Evolutionary conservation across 2,797 vertebrate species (phyloP), one percentile per base, ranked within the genome.

Genomic region (Vireo griseus): DNA sequence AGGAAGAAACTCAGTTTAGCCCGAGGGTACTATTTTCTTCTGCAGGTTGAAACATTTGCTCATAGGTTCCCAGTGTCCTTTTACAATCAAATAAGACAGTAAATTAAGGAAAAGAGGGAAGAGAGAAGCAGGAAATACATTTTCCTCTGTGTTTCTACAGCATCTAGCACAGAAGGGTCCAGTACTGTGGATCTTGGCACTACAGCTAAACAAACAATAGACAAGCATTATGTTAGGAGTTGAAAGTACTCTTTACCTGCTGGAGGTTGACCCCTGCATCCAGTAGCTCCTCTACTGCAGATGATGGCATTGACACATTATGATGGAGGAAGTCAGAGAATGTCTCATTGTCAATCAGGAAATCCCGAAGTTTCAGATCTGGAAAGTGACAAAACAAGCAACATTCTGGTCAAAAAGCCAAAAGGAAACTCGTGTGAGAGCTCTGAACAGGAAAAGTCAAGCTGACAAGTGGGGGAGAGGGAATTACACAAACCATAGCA

Each of bases 311-410:
- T 21, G 98, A 98, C 17, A 98, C 91, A 69, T 99, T 99, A 18
- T 88, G 95, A 61, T 59, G 86, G 58, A 99, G 98, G 94, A 99
- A 99, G 52, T 88, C 95, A 31, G 99, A 98, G 90, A 99, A 97
- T 0, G 98, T 99, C 96, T 99, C 99, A 18, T 99, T 98, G 95
- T 99, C 98, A 84, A 95, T 94, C 89, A 99, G 98, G 96, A 99
- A 99, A 97, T 99, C 98, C 91, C 97, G 98, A 94, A 99, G 95
- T 95, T 98, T 99, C 96, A 99, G 97, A 77, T 98, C 99, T 99
- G 97, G 48, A 33, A 85, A 94, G 73, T 48, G 68, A 75, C 35
- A 94, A 96, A 96, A 95, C 95, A 59, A 85, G 39, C 11, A 71
- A 55, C 21, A 16, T 84, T 94, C 93, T 67, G 75, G 67, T 95